phyloP scores from a whole-genome alignment of 1,140 invertebrate species.

The Trachelipus rathkii region DNA sequence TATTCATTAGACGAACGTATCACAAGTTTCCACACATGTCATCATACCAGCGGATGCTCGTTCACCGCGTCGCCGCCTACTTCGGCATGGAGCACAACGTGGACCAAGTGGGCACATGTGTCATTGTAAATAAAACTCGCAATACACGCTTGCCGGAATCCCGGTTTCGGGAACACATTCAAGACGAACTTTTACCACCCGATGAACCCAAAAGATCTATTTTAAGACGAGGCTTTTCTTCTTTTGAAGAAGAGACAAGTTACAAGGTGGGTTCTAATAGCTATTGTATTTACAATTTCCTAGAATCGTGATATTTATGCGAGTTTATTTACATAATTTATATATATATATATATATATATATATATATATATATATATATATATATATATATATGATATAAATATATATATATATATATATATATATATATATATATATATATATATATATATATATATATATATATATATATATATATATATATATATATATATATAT shows the following conservation, averaged over 20 bases:
- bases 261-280: constrained; percentile 52
- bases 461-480: no score
- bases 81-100: constrained; percentile 93
- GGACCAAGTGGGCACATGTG: constrained; percentile 75
- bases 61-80: constrained; percentile 85
- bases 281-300: no score
- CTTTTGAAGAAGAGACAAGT: constrained; percentile 65
- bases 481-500: no score
- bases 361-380: no score
- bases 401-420: no score
- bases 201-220: constrained; percentile 68
- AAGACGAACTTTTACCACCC: constrained; percentile 57
- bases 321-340: no score
- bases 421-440: no score
- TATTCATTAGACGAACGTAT: constrained; percentile 60
- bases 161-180: constrained; percentile 58
- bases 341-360: no score
- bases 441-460: no score
- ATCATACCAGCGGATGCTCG: constrained; percentile 90
- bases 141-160: constrained; percentile 67
- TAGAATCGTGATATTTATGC: no score
- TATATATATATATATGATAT: no score
- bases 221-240: constrained; percentile 73
- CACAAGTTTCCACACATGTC: constrained; percentile 85
- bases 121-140: constrained; percentile 76